Percentiles rank a stretch among this genome's conserved stretches.
Conservation (phyloP, 2,888 invertebrate genomes). For the Endomychus coccineus region DNA sequence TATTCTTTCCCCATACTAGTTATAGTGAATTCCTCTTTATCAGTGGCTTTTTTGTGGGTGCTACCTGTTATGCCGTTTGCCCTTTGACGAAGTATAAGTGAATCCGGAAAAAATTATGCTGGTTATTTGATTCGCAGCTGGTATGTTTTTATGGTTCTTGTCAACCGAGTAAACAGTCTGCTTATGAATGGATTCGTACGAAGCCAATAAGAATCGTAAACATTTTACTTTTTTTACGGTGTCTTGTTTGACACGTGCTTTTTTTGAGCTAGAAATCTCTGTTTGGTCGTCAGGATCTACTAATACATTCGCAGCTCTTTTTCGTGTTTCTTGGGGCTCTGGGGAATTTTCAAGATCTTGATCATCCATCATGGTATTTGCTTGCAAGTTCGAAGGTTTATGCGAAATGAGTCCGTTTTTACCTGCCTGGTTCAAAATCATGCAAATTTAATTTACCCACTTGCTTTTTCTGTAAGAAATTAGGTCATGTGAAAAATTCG, state of each 20-base stretch:
- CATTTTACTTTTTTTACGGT: background rate
- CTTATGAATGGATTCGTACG: background rate
- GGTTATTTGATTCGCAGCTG: slow-evolving; percentile 3
- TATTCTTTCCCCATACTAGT: background rate
- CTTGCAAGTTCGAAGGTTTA: no score
- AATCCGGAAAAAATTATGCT: background rate
- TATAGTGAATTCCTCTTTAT: background rate
- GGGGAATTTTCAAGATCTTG: no score
- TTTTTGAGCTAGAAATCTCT: slow-evolving; percentile 3
- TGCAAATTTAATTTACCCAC: no score
- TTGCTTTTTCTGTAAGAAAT: no score
- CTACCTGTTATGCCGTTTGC: slow-evolving; percentile 1
- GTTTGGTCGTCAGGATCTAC: slow-evolving; percentile 3
- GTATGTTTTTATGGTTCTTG: background rate
- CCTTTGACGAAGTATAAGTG: background rate
- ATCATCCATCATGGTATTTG: no score
- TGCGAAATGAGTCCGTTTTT: no score
- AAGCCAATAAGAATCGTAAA: background rate
- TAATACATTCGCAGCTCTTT: slow-evolving; percentile 1
- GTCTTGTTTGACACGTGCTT: slow-evolving; percentile 1
- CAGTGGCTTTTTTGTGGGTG: slow-evolving; percentile 1
- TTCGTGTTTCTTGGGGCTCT: no score
- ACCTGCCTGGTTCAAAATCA: no score
- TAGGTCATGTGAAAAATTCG: no score
- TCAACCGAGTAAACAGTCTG: background rate